Conservation (phyloP, 2,797 vertebrate species). For the Kryptopterus vitreolus region DNA sequence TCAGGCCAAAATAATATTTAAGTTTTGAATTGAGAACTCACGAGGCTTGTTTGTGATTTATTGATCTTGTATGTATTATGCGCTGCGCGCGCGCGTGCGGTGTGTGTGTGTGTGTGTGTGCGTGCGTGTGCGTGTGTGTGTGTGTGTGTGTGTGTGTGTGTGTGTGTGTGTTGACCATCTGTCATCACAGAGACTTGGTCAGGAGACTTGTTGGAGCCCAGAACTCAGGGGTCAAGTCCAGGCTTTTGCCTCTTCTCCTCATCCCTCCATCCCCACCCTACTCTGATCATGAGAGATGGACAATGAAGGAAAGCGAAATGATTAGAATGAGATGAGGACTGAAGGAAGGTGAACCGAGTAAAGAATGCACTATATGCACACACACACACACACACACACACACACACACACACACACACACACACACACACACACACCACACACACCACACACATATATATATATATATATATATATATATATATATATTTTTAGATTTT, state of each 20-base stretch:
- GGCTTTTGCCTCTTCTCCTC: slow-evolving; percentile 67
- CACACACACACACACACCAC: no score
- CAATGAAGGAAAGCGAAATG: slow-evolving; percentile 29
- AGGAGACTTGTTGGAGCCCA: slow-evolving; percentile 81
- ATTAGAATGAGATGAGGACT: background rate
- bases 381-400: no score
- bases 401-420: no score
- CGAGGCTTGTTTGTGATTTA: background rate
- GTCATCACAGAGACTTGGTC: slow-evolving; percentile 70
- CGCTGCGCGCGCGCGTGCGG: background rate
- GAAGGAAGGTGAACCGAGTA: background rate
- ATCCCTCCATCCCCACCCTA: slow-evolving; percentile 47
- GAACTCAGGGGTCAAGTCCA: slow-evolving; percentile 84
- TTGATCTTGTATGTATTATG: slow-evolving; percentile 31
- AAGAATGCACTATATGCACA: no score
- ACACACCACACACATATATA: no score
- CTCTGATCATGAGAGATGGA: slow-evolving; percentile 58
- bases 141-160: slow-evolving; percentile 9
- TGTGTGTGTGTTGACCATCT: slow-evolving; percentile 61
- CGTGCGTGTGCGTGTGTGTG: slow-evolving; percentile 1
- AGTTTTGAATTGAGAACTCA: background rate
- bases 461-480: no score
- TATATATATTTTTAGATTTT: no score
- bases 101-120: slow-evolving; percentile 6
- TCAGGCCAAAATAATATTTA: background rate